Percentiles rank a stretch among this genome's conserved stretches.
Conservation (phyloP, 2,797 vertebrate species). For the Triplophysa yarkandensis region DNA sequence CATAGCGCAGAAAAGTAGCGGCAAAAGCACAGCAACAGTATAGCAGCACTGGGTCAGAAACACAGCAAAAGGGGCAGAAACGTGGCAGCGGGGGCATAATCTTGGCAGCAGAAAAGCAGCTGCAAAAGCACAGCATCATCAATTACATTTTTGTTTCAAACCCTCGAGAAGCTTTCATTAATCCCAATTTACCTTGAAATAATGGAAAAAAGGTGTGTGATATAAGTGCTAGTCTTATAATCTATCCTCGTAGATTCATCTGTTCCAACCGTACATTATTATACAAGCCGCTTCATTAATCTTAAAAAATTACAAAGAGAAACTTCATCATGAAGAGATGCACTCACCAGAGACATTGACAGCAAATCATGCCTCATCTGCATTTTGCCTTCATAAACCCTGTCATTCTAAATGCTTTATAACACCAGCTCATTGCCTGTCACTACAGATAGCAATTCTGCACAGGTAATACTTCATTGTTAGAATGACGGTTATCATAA, state of each 20-base stretch:
- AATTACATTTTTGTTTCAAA: no score
- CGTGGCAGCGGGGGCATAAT: no score
- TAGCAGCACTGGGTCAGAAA: no score
- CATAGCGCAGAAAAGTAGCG: no score
- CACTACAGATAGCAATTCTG: not conserved
- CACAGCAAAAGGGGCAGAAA: no score
- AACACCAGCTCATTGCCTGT: slow-evolving; percentile 13
- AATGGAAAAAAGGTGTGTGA: slow-evolving; percentile 30
- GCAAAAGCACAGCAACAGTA: no score
- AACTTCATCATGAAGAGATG: slow-evolving; percentile 4
- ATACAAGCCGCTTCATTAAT: slow-evolving; percentile 26
- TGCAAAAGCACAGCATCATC: no score
- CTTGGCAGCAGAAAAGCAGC: no score
- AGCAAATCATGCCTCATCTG: slow-evolving; percentile 31
- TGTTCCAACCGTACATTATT: slow-evolving; percentile 31
- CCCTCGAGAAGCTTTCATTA: slow-evolving; percentile 12
- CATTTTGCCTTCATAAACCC: slow-evolving; percentile 3
- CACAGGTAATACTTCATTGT: not conserved
- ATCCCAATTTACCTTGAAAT: slow-evolving; percentile 25
- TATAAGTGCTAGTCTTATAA: slow-evolving; percentile 26
- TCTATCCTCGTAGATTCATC: slow-evolving; percentile 23
- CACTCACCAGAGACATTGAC: slow-evolving; percentile 2
- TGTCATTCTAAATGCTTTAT: slow-evolving; percentile 13
- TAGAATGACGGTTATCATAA: not conserved
- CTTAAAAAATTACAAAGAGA: slow-evolving; percentile 24